Evolutionary conservation across 2,888 invertebrate species (phyloP).

Genomic region (Choristoneura rosaceana): DNA sequence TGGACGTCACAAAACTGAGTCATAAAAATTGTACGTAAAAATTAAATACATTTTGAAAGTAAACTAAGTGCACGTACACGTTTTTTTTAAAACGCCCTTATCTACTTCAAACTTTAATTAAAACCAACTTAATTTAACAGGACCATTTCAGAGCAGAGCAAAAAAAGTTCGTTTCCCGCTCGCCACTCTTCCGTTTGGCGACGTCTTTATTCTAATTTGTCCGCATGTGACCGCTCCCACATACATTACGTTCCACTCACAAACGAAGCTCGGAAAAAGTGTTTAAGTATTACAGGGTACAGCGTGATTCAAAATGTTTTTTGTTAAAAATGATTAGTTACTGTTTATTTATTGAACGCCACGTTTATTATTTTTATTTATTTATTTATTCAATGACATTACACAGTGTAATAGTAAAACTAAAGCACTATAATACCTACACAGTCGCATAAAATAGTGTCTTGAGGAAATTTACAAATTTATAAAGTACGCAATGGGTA

Average conservation of each 20-base stretch:
- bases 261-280: slow-evolving; percentile 60
- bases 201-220: slow-evolving; percentile 66
- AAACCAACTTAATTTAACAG: slow-evolving; percentile 15
- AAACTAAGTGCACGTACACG: too few relatives aligned
- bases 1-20: too few relatives aligned
- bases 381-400: too few relatives aligned
- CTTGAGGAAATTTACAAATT: too few relatives aligned
- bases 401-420: too few relatives aligned
- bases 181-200: slow-evolving; percentile 10
- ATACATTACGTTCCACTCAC: slow-evolving; percentile 78
- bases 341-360: neutral
- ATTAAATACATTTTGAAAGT: too few relatives aligned
- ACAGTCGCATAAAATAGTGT: too few relatives aligned
- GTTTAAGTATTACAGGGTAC: slow-evolving; percentile 59
- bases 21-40: too few relatives aligned
- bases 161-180: slow-evolving; percentile 1
- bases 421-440: too few relatives aligned
- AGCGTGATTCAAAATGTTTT: slow-evolving; percentile 43
- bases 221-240: slow-evolving; percentile 73
- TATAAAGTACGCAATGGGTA: too few relatives aligned
- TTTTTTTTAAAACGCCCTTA: neutral
- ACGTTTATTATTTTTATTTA: too few relatives aligned
- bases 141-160: neutral
- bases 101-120: slow-evolving; percentile 27
- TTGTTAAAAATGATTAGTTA: neutral